These are phyloP conservation scores for Sardina pilchardus DNA, from an alignment of 2,113 vertebrate genomes.

Conservation along the genomic window DNA sequence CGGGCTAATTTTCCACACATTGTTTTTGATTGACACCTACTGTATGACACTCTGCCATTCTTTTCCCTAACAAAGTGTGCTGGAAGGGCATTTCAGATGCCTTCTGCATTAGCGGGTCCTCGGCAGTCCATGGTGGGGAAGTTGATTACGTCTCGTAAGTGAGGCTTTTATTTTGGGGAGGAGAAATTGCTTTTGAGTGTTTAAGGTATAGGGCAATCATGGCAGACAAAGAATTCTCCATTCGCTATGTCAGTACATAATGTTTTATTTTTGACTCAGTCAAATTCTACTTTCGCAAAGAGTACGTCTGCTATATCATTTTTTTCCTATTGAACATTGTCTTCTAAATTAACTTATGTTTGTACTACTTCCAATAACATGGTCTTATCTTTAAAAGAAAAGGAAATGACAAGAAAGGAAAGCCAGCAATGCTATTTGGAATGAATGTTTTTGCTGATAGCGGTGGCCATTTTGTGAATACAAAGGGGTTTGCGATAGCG, in stretches of 20 bases:
- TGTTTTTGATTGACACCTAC: constrained; percentile 8
- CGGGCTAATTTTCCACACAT: neutral
- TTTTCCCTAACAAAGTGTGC: neutral
- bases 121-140: neutral
- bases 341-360: neutral
- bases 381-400: neutral
- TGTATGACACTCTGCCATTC: neutral
- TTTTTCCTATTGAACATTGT: neutral
- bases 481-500: neutral
- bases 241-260: neutral
- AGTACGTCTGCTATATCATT: neutral
- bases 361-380: neutral
- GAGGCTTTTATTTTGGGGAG: neutral
- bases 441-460: neutral
- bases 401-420: neutral
- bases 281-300: neutral
- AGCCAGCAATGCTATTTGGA: neutral
- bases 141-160: neutral
- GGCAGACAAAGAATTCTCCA: neutral
- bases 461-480: neutral
- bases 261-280: neutral
- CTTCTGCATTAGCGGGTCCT: neutral
- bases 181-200: neutral
- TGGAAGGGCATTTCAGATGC: neutral
- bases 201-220: neutral